Base-by-base conservation (phyloP, 2,113 vertebrate genomes). In the Hymenochirus boettgeri region DNA sequence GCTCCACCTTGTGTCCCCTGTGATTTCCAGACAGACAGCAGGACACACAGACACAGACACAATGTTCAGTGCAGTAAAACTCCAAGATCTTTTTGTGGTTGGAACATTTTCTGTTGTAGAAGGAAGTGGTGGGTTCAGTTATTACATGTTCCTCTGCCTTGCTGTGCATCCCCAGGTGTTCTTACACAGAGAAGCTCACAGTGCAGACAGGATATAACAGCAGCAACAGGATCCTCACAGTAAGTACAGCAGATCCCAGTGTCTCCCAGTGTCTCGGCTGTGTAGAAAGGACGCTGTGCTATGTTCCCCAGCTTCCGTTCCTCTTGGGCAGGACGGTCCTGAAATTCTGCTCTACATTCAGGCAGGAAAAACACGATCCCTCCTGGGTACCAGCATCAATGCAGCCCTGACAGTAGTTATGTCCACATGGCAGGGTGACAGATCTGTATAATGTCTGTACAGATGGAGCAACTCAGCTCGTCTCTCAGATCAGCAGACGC, bases 21-120 rank as follows among this genome's bases (percentile, higher is more conserved):
- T 90, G 88, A 0, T 70, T 76, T 18, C 89, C 88, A 0, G 88
- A 83, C 24, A 88, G 72, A 0, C 84, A 86, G 39, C 88, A 90
- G 65, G 88, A 80, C 0, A 82, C 89, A 70, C 88, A 90, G 57
- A 89, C 83, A 48, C 84, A 88, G 70, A 76, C 54, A 1, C 21
- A 48, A 19, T 88, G 89, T 45, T 85, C 77, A 35, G 67, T 75
- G 45, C 88, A 90, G 82, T 85, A 90, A 79, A 89, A 87, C 0
- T 84, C 80, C 77, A 87, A 88, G 22, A 87, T 80, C 69, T 90
- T 85, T 48, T 89, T 83, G 73, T 90, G 88, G 37, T 88, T 86
- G 62, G 79, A 82, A 65, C 88, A 89, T 60, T 72, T 80, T 86
- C 84, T 88, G 2, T 63, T 26, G 3, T 85, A 84, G 39, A 86